phyloP scores from a whole-genome alignment of 1,140 invertebrate species.

The Scaptomyza graminum region DNA sequence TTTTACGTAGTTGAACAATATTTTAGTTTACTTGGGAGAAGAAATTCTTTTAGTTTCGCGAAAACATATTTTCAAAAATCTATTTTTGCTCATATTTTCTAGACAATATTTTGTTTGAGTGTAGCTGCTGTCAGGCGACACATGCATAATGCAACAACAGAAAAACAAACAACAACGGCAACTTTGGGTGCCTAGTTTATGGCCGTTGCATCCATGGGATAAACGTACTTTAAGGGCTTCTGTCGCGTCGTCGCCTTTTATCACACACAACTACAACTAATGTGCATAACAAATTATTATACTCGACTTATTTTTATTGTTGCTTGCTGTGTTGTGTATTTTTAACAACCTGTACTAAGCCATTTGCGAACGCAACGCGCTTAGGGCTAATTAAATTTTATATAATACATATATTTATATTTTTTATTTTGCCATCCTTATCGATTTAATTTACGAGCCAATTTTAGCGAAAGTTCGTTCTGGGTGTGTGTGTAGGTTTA shows the following conservation, averaged over 20 bases:
- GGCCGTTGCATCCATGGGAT: constrained; percentile 64
- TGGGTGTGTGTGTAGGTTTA: constrained; percentile 9
- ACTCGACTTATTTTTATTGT: constrained; percentile 16
- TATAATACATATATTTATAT: not conserved
- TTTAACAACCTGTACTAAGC: constrained; percentile 40
- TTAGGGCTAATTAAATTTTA: constrained; percentile 75
- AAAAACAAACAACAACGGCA: constrained; percentile 6
- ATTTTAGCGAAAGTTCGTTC: constrained; percentile 30
- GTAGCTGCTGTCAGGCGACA: constrained; percentile 14
- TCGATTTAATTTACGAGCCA: constrained; percentile 58
- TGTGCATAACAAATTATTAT: constrained; percentile 48
- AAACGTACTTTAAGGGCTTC: constrained; percentile 69
- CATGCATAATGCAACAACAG: constrained; percentile 45
- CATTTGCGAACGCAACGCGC: constrained; percentile 30
- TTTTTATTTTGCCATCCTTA: constrained; percentile 18
- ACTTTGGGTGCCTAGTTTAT: constrained; percentile 49
- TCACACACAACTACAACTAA: constrained; percentile 37
- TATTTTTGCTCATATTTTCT: too few species aligned
- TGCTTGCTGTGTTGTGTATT: not conserved
- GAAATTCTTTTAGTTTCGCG: too few species aligned
- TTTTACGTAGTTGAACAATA: too few species aligned
- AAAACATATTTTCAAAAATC: too few species aligned
- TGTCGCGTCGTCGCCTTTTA: constrained; percentile 35
- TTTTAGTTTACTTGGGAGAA: too few species aligned
- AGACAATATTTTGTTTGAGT: not conserved